Evolutionary conservation across 2,797 vertebrate genomes (phyloP).

Genomic region (Moxostoma hubbsi): DNA sequence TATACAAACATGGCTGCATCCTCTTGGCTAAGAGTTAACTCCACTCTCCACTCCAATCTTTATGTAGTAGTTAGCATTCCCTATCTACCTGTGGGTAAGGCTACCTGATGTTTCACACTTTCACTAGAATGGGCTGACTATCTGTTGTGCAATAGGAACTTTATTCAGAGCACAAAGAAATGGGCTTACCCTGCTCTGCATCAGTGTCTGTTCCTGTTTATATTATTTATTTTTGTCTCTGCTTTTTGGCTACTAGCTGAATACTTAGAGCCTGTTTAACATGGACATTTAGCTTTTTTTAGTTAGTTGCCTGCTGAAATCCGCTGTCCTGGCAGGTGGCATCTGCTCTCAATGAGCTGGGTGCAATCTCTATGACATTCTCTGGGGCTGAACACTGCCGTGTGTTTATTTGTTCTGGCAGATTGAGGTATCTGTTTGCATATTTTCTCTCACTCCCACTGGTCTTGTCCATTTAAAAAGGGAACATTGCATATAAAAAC

Average conservation of each 20-base stretch:
- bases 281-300: slow-evolving; percentile 42
- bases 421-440: slow-evolving; percentile 45
- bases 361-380: slow-evolving; percentile 56
- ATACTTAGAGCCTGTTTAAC: slow-evolving; percentile 49
- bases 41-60: not conserved
- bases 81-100: slow-evolving; percentile 11
- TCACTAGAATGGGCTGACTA: slow-evolving; percentile 23
- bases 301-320: slow-evolving; percentile 51
- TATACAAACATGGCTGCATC: slow-evolving; percentile 6
- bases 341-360: slow-evolving; percentile 51
- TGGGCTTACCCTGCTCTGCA: slow-evolving; percentile 24
- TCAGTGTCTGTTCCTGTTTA: slow-evolving; percentile 51
- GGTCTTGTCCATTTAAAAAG: slow-evolving; percentile 43
- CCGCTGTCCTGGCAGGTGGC: slow-evolving; percentile 58
- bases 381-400: slow-evolving; percentile 49
- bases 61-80: slow-evolving; percentile 8
- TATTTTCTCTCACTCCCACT: slow-evolving; percentile 41
- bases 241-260: slow-evolving; percentile 40
- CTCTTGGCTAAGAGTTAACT: slow-evolving; percentile 29
- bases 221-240: slow-evolving; percentile 40
- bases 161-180: slow-evolving; percentile 17
- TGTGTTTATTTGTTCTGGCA: slow-evolving; percentile 55
- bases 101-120: slow-evolving; percentile 10
- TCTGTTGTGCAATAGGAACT: slow-evolving; percentile 43
- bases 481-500: slow-evolving; percentile 23